Conservation (phyloP, 2,113 vertebrate genomes). For the Dunckerocampus dactyliophorus region DNA sequence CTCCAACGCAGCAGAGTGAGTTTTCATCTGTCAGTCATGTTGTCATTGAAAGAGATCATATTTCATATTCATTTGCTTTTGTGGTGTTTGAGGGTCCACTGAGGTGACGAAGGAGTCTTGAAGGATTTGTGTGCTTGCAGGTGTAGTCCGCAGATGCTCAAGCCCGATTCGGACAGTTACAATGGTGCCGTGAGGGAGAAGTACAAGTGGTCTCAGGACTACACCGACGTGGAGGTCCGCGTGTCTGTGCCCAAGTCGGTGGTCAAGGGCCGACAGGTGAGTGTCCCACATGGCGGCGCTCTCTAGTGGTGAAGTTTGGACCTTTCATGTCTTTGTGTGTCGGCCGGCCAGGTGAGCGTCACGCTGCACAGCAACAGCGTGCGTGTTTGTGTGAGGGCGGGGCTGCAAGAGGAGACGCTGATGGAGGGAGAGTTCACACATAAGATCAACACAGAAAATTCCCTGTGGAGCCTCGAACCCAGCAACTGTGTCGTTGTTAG, state of each 20-base stretch:
- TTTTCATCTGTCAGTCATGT: not conserved
- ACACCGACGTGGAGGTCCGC: constrained; percentile 89
- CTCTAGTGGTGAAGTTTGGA: too few species aligned
- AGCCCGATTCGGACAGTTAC: constrained; percentile 88
- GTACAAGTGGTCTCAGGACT: constrained; percentile 82
- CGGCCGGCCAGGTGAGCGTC: constrained; percentile 64
- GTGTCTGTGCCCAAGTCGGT: constrained; percentile 83
- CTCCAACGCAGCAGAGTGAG: constrained; percentile 24
- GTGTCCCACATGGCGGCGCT: not conserved
- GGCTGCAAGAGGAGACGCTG: constrained; percentile 69
- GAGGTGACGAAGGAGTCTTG: too few species aligned
- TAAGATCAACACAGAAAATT: constrained; percentile 91
- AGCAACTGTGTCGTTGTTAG: constrained; percentile 86
- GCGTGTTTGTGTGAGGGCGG: constrained; percentile 78
- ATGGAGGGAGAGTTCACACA: constrained; percentile 90
- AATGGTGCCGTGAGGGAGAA: constrained; percentile 80
- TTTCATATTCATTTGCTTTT: too few species aligned
- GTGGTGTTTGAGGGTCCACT: too few species aligned
- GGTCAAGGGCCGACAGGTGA: constrained; percentile 89
- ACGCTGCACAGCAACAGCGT: constrained; percentile 56
- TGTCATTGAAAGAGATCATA: not conserved
- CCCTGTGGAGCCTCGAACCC: constrained; percentile 94
- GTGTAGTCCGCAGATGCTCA: constrained; percentile 69
- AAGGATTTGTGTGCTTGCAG: constrained; percentile 40
- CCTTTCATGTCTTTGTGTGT: not conserved